Base-by-base conservation (phyloP, 2,888 invertebrate species). In the Stenodera caucasica region DNA sequence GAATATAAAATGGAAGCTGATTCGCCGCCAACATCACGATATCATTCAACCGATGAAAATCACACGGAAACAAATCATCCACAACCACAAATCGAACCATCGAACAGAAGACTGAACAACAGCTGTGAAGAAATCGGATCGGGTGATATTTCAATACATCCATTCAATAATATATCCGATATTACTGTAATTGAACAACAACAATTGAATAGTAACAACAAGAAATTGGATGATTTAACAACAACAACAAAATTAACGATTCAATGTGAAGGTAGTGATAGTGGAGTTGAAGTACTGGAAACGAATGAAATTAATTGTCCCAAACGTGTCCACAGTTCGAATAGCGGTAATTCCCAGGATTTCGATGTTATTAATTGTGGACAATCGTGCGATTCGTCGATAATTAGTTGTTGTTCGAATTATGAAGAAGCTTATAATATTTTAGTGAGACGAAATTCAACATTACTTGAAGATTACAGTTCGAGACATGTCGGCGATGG, bases 371-470 rank as follows among this genome's bases (percentile, higher is more conserved):
- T 87, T 9, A 76, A 81, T 45, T 86, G 88, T 53, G 88, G 87
- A 50, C 83, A 87, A 2, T 91, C 91, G 15, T 90, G 90, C 74
- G 90, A 90, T 67, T 91, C 91, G 40, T 91, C 91, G 66, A 85
- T 91, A 62, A 88, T 90, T 21, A 91, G 91, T 63, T 90, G 88
- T 75, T 90, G 88, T 67, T 91, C 90, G 2, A 90, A 90, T 57
- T 89, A 89, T 73, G 86, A 85, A 57, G 86, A 85, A 67, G 83
- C 84, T 2, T 84, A 81, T 69, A 83, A 82, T 63, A 77, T 81
- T 6, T 69, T 84, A 55, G 78, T 79, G 3, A 68, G 79, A 52
- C 77, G 77, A 69, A 81, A 78, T 67, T 81, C 81, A 3, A 78
- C 77, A 5, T 70, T 78, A 40, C 68, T 80, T 9, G 80, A 79